Evolutionary conservation across 2,888 invertebrate genomes (phyloP), one percentile per base, ranked within the genome.

Genomic region (Lepetodrilus schrolli): DNA sequence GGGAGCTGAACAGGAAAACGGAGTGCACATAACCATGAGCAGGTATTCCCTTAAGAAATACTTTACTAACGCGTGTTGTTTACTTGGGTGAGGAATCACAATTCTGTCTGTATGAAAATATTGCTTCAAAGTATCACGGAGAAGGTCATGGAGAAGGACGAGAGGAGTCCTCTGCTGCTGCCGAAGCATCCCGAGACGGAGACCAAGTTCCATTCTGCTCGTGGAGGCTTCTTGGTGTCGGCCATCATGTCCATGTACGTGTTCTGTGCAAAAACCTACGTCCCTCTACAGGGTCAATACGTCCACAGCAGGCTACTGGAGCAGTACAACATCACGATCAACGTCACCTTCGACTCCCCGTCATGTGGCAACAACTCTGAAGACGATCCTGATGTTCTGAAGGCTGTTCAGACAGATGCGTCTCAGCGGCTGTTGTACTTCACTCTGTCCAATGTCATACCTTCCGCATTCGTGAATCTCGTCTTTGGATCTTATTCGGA

Each of bases 401-500:
- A 51, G 51, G 26, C 8, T 23, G 51, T 51, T 23, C 51, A 51
- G 26, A 30, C 23, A n/a, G 51, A 51, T 30, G 30, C 51, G 4
- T 23, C 51, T 26, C 21, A 30, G n/a, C 51, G 26, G 0, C 26
- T 58, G 20, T 36, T 72, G 17, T 75, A 75, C 36, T 47, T 75
- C 3, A 23, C n/a, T 30, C 13, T 74, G 21, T 65, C 50, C 0
- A 26, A 51, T 3, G 66, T 66, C 37, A 72, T 75, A 5, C 69
- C 72, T 0, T 26, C 51, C 17, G 47, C 66, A 8, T 30, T 75
- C 1, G 50, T 51, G 20, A 48, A 48, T 8, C 20, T 75, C 0
- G 17, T 75, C 10, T 23, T 75, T n/a, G 75, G 75, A 17, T 68
- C 68, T 34, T 69, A 66, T 17, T 66, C 75, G 7, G 75, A 75